Percentiles rank a stretch among this genome's conserved stretches.
Evolutionary conservation across 2,113 vertebrate genomes (phyloP).

Genomic region (Bubo blakistoni): DNA sequence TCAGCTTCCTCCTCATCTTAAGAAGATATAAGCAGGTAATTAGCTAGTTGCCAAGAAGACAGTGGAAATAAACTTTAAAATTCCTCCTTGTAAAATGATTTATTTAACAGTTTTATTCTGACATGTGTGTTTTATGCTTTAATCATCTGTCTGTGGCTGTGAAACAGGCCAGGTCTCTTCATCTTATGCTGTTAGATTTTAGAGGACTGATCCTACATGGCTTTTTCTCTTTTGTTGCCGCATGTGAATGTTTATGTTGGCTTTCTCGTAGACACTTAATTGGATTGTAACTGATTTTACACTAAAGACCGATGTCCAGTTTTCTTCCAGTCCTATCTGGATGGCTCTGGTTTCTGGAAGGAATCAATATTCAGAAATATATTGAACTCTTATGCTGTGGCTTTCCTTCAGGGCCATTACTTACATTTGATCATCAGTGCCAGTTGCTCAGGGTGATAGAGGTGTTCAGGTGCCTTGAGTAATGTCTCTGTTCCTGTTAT

Average conservation of each 20-base stretch:
- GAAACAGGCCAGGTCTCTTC: constrained; percentile 10
- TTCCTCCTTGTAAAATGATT: constrained; percentile 50
- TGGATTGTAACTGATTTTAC: constrained; percentile 52
- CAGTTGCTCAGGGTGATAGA: background rate
- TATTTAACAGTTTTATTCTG: constrained; percentile 59
- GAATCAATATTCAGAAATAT: constrained; percentile 38
- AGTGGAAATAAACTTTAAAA: constrained; percentile 57
- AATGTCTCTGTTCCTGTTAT: background rate
- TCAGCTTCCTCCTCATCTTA: constrained; percentile 64
- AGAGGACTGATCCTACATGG: background rate
- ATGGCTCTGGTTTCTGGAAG: constrained; percentile 29
- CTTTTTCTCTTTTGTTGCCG: constrained; percentile 13
- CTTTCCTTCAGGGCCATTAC: background rate
- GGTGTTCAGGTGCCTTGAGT: background rate
- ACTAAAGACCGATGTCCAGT: constrained; percentile 4
- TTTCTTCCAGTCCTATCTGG: background rate
- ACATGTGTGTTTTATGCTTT: constrained; percentile 48
- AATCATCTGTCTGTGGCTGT: constrained; percentile 36
- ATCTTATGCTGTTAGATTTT: background rate
- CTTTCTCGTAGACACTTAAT: constrained; percentile 23
- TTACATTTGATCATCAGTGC: constrained; percentile 6
- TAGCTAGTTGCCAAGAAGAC: constrained; percentile 51
- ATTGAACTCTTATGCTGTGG: background rate
- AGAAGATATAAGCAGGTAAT: constrained; percentile 66
- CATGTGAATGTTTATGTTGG: background rate